These are phyloP conservation scores for Rhagonycha fulva DNA, from an alignment of 2,888 invertebrate species.

Conservation along the genomic window DNA sequence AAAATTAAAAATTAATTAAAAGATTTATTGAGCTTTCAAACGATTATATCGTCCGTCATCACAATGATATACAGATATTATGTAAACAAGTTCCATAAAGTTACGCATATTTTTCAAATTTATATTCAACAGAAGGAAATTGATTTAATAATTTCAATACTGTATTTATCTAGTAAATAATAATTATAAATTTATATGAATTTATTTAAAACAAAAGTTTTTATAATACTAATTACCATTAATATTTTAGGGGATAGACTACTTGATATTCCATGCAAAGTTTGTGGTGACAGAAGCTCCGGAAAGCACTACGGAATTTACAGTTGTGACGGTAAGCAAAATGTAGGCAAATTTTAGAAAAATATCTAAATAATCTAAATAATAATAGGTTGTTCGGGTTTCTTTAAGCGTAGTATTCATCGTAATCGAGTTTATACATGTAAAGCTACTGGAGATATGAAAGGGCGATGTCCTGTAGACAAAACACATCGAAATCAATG, in stretches of 20 bases:
- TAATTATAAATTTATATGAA: too few species aligned
- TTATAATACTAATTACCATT: slow-evolving; percentile 1
- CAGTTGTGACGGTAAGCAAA: slow-evolving; percentile 91
- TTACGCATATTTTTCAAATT: too few species aligned
- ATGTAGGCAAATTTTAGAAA: neutral
- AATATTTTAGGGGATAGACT: slow-evolving; percentile 84
- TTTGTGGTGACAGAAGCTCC: slow-evolving; percentile 97
- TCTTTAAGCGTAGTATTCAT: slow-evolving; percentile 96
- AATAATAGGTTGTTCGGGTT: slow-evolving; percentile 84
- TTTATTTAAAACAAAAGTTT: neutral
- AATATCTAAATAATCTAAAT: neutral
- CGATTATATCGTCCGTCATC: too few species aligned
- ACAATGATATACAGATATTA: too few species aligned
- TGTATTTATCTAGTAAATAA: too few species aligned
- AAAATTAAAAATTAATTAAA: too few species aligned
- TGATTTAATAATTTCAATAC: too few species aligned
- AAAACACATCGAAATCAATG: slow-evolving; percentile 97
- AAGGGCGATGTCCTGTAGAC: slow-evolving; percentile 93
- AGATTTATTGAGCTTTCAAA: too few species aligned
- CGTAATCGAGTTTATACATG: slow-evolving; percentile 95
- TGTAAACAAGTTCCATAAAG: too few species aligned
- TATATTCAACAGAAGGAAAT: too few species aligned
- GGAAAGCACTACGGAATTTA: slow-evolving; percentile 99
- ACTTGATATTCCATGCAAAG: slow-evolving; percentile 97
- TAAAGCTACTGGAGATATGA: slow-evolving; percentile 91